Evolutionary conservation across 2,113 vertebrate genomes (phyloP).

Genomic region (Apus apus): DNA sequence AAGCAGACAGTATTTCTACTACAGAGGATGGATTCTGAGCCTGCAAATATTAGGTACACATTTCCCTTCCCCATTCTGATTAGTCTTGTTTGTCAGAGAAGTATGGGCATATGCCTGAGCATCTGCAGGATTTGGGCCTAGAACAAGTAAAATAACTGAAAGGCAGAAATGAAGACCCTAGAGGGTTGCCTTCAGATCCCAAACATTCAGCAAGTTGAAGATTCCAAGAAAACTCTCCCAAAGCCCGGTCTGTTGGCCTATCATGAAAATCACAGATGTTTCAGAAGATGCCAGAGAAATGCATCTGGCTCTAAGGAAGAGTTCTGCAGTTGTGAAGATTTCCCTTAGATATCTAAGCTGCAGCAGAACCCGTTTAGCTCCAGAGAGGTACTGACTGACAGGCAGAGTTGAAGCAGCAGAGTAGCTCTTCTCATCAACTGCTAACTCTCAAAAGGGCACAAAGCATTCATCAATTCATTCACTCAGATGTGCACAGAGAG

Average conservation of each 20-base stretch:
- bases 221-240: background rate
- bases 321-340: background rate
- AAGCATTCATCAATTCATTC: background rate
- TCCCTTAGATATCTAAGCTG: background rate
- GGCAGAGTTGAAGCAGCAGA: background rate
- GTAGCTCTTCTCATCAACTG: background rate
- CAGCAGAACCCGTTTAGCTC: background rate
- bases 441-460: background rate
- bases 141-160: background rate
- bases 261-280: background rate
- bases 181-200: background rate
- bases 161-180: background rate
- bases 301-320: background rate
- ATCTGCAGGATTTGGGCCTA: background rate
- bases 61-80: background rate
- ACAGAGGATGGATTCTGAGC: background rate
- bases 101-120: background rate
- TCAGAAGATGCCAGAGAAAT: background rate
- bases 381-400: background rate
- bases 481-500: background rate
- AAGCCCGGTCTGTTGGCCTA: background rate
- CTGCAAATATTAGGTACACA: background rate
- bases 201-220: background rate
- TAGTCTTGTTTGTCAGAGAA: background rate
- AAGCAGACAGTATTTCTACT: background rate